Evolutionary conservation across 1,140 invertebrate genomes (phyloP).

Genomic region (Diachasmimorpha longicaudata): DNA sequence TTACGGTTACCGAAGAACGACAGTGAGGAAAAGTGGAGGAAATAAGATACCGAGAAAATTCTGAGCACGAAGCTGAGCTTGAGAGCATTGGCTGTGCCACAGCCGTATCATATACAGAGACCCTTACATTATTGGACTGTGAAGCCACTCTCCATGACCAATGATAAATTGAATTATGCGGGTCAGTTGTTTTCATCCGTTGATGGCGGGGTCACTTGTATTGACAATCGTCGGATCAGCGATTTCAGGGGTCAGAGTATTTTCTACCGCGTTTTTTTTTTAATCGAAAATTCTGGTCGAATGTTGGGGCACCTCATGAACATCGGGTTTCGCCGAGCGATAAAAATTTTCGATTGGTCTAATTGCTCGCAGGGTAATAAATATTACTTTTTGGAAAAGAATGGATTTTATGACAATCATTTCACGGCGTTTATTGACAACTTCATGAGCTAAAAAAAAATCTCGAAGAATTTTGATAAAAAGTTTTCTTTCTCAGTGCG

Average conservation of each 20-base stretch:
- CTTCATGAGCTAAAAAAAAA: too few relatives aligned
- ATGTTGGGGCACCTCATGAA: too few relatives aligned
- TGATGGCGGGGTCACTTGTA: background rate
- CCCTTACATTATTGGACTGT: background rate
- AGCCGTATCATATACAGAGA: background rate
- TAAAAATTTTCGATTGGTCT: too few relatives aligned
- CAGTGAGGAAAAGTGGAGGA: background rate
- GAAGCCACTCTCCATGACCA: background rate
- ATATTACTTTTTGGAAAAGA: too few relatives aligned
- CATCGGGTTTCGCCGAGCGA: too few relatives aligned
- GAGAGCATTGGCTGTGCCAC: background rate
- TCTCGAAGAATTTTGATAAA: too few relatives aligned
- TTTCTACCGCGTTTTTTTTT: too few relatives aligned
- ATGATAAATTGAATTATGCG: background rate
- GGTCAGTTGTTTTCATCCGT: background rate
- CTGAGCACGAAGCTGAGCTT: background rate
- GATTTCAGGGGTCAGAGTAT: background rate
- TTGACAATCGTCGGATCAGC: background rate
- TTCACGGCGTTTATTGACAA: too few relatives aligned
- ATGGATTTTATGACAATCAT: too few relatives aligned
- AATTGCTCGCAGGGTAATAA: too few relatives aligned
- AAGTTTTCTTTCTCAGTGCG: too few relatives aligned
- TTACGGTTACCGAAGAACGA: background rate
- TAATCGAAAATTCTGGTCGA: too few relatives aligned
- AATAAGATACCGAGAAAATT: background rate